Evolutionary conservation across 2,888 invertebrate genomes (phyloP).

Genomic region (Pyralis farinalis): DNA sequence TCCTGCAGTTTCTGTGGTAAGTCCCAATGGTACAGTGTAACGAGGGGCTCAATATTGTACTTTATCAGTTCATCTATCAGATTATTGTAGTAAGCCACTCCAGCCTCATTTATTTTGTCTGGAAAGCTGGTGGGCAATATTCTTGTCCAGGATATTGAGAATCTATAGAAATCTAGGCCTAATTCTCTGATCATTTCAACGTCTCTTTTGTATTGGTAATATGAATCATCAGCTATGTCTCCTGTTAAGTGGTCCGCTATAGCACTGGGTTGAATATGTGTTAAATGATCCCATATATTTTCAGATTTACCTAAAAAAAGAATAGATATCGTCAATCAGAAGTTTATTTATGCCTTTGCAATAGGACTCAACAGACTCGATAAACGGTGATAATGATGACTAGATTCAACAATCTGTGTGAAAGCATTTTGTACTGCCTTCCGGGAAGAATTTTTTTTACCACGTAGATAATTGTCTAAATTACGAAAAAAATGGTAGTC

Average conservation of each 20-base stretch:
- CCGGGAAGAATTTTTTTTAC: too few relatives aligned
- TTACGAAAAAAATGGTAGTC: too few relatives aligned
- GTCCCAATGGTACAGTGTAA: conserved; percentile 69
- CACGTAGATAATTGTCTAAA: too few relatives aligned
- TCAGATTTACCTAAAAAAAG: conserved; percentile 55
- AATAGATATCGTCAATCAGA: too few relatives aligned
- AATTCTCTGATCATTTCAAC: conserved; percentile 47
- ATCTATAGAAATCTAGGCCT: conserved; percentile 64
- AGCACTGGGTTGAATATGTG: conserved; percentile 13
- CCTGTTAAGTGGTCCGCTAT: conserved; percentile 45
- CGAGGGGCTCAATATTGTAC: conserved; percentile 77
- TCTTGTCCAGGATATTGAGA: conserved; percentile 81
- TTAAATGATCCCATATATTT: conserved; percentile 81
- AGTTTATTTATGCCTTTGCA: too few relatives aligned
- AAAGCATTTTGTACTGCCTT: too few relatives aligned
- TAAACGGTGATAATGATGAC: too few relatives aligned
- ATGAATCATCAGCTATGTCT: conserved; percentile 77
- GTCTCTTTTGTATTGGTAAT: conserved; percentile 76
- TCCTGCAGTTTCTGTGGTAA: conserved; percentile 60
- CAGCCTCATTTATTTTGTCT: conserved; percentile 64
- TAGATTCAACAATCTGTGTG: too few relatives aligned
- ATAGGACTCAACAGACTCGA: too few relatives aligned
- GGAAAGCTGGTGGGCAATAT: conserved; percentile 75
- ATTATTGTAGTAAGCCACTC: conserved; percentile 28
- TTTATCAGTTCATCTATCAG: conserved; percentile 73